These are phyloP conservation scores for Chesias legatella DNA, from an alignment of 2,888 invertebrate species.

Conservation along the genomic window DNA sequence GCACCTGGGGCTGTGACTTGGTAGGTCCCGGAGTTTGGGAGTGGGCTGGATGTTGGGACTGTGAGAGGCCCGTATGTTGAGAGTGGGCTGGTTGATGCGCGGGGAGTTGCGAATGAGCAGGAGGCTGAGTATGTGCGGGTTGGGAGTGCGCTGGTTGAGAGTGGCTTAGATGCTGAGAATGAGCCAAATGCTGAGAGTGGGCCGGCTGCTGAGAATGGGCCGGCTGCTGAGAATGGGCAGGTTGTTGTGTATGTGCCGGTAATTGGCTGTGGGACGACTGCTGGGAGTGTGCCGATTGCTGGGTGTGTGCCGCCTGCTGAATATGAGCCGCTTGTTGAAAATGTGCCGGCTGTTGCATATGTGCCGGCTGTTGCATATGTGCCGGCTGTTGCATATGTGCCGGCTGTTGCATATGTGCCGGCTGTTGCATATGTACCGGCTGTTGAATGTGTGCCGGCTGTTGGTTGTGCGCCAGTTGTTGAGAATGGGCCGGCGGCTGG, in stretches of 20 bases:
- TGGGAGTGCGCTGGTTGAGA: not conserved
- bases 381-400: not conserved
- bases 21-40: conserved; percentile 3
- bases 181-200: conserved; percentile 4
- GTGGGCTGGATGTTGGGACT: not conserved
- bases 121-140: not conserved
- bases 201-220: not conserved
- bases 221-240: not conserved
- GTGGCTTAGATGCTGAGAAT: conserved; percentile 1
- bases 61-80: conserved; percentile 6
- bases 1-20: conserved; percentile 2
- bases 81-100: not conserved
- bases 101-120: not conserved
- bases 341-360: conserved; percentile 1
- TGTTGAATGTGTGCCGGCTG: conserved; percentile 7
- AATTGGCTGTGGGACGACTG: conserved; percentile 4
- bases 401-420: not conserved
- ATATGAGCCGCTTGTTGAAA: not conserved
- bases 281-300: conserved; percentile 8
- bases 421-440: conserved; percentile 4
- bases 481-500: conserved; percentile 5
- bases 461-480: not conserved
- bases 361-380: conserved; percentile 4
- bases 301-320: conserved; percentile 7
- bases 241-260: conserved; percentile 3